Conservation (phyloP, 1,140 invertebrate species). For the Euschistus heros region DNA sequence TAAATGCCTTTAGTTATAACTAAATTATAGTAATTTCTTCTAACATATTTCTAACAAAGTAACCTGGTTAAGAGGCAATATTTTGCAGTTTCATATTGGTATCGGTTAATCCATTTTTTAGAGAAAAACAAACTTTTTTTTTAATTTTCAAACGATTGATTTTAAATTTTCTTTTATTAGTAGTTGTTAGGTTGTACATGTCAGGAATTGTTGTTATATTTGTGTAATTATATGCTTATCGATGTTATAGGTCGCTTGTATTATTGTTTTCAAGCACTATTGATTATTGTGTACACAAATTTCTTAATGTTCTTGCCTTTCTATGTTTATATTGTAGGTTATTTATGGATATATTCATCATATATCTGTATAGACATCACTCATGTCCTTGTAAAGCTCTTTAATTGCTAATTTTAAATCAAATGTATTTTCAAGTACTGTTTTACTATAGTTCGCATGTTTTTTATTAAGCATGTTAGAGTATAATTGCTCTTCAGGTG, state of each 20-base stretch:
- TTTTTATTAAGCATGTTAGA: constrained; percentile 14
- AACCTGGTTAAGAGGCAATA: constrained; percentile 10
- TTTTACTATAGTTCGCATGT: constrained; percentile 7
- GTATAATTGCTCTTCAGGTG: constrained; percentile 1
- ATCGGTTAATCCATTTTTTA: constrained; percentile 7
- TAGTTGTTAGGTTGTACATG: constrained; percentile 19
- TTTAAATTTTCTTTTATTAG: constrained; percentile 17
- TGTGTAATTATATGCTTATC: constrained; percentile 18
- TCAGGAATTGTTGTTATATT: constrained; percentile 16
- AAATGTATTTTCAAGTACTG: neutral
- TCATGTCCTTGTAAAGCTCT: constrained; percentile 1
- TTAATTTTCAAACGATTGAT: constrained; percentile 15
- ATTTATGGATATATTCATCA: neutral
- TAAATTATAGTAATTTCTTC: constrained; percentile 7
- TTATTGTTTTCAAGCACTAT: constrained; percentile 18
- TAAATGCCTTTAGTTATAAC: constrained; percentile 6
- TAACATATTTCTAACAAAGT: constrained; percentile 3
- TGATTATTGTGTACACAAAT: constrained; percentile 11
- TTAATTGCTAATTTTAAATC: neutral
- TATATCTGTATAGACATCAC: neutral
- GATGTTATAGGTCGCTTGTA: constrained; percentile 18
- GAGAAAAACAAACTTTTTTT: constrained; percentile 2
- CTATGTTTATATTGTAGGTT: constrained; percentile 9
- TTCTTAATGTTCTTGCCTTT: constrained; percentile 8
- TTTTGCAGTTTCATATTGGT: neutral